Evolutionary conservation across 2,113 vertebrate genomes (phyloP).

Genomic region (Urocynchramus pylzowi): DNA sequence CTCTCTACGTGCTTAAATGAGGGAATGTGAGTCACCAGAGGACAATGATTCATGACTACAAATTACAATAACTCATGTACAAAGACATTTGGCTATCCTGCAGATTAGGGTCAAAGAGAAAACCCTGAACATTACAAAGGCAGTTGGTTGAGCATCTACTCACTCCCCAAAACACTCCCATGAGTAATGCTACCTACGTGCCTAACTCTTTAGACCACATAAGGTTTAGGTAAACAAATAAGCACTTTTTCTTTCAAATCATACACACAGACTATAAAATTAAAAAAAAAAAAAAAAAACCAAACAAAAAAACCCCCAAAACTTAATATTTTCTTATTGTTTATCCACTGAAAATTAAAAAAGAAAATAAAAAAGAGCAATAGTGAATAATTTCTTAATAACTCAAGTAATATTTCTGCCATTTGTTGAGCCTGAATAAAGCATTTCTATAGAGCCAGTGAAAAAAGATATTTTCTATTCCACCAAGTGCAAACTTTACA

Average conservation of each 20-base stretch:
- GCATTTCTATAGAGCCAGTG: background rate
- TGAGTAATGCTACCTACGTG: accelerated
- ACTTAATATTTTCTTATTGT: background rate
- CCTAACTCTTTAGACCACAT: background rate
- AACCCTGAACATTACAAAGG: background rate
- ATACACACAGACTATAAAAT: background rate
- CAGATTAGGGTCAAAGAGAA: background rate
- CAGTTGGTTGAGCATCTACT: background rate
- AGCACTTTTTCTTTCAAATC: background rate
- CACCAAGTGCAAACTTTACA: background rate
- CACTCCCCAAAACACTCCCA: background rate
- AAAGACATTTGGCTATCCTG: background rate
- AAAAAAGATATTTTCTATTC: background rate
- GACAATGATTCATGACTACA: background rate
- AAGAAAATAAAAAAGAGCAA: background rate
- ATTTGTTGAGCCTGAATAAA: background rate
- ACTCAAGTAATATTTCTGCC: background rate
- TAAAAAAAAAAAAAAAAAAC: background rate
- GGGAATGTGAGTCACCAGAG: background rate
- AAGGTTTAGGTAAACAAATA: background rate
- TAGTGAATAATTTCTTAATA: background rate
- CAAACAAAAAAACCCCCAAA: no score
- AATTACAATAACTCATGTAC: background rate
- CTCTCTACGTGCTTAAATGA: background rate
- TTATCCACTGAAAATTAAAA: background rate